Evolutionary conservation across 2,113 vertebrate genomes (phyloP).

Genomic region (Salminus brasiliensis): DNA sequence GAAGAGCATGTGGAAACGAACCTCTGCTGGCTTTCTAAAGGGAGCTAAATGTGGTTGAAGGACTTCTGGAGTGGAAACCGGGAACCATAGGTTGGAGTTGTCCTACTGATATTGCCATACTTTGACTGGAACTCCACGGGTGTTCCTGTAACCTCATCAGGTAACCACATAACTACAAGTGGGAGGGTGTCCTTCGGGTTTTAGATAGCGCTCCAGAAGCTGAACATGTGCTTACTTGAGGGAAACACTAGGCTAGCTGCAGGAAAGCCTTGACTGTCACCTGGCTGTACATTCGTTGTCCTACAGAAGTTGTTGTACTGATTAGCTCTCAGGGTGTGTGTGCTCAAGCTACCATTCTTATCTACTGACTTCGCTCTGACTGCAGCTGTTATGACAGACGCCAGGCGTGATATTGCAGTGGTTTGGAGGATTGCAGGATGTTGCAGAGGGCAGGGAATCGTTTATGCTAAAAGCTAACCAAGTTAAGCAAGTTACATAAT

Average conservation of each 20-base stretch:
- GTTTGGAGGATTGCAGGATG: too few relatives aligned
- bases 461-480: too few relatives aligned
- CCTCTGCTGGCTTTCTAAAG: background rate
- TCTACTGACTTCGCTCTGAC: background rate
- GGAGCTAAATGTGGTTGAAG: background rate
- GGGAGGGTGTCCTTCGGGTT: background rate
- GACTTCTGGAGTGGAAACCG: background rate
- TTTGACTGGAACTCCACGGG: background rate
- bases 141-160: background rate
- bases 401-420: background rate
- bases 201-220: background rate
- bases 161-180: constrained; percentile 21
- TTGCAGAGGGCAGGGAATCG: too few relatives aligned
- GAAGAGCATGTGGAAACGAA: constrained; percentile 5
- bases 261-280: background rate
- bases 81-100: background rate
- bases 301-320: background rate
- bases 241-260: background rate
- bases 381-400: background rate
- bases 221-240: background rate
- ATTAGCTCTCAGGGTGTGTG: background rate
- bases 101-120: background rate
- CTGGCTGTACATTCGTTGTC: background rate
- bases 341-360: background rate
- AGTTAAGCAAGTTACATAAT: too few relatives aligned